These are phyloP conservation scores for Eurytoma californica DNA, from an alignment of 2,888 invertebrate species.

Conservation along the genomic window DNA sequence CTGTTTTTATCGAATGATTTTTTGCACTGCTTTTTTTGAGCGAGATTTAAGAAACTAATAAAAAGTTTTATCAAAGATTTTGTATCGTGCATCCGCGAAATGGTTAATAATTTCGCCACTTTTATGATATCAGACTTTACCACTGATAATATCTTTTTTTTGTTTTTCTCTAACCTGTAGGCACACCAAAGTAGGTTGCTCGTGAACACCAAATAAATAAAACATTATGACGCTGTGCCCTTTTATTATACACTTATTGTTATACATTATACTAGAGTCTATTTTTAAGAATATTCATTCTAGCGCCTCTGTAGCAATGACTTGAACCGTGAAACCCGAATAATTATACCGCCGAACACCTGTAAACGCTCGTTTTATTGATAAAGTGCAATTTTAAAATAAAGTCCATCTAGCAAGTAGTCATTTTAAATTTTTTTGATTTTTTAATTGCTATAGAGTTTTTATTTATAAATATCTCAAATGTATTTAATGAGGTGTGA, in stretches of 20 bases:
- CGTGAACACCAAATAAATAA: constrained; percentile 72
- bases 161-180: constrained; percentile 67
- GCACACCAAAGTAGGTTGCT: constrained; percentile 74
- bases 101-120: constrained; percentile 26
- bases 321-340: constrained; percentile 44
- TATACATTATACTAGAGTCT: constrained; percentile 46
- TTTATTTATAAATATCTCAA: no score
- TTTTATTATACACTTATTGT: constrained; percentile 43
- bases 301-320: constrained; percentile 51
- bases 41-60: no score
- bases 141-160: constrained; percentile 49
- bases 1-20: no score
- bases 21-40: no score
- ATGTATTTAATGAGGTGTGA: no score
- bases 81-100: no score
- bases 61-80: no score
- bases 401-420: constrained; percentile 31
- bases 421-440: background rate
- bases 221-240: constrained; percentile 44
- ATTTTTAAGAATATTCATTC: constrained; percentile 38
- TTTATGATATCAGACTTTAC: constrained; percentile 34
- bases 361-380: constrained; percentile 37
- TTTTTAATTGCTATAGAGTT: background rate
- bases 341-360: constrained; percentile 28
- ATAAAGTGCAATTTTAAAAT: constrained; percentile 34